Percentiles rank a stretch among this genome's conserved stretches.
Conservation (phyloP, 1,140 invertebrate species). For the Nebria ingens region DNA sequence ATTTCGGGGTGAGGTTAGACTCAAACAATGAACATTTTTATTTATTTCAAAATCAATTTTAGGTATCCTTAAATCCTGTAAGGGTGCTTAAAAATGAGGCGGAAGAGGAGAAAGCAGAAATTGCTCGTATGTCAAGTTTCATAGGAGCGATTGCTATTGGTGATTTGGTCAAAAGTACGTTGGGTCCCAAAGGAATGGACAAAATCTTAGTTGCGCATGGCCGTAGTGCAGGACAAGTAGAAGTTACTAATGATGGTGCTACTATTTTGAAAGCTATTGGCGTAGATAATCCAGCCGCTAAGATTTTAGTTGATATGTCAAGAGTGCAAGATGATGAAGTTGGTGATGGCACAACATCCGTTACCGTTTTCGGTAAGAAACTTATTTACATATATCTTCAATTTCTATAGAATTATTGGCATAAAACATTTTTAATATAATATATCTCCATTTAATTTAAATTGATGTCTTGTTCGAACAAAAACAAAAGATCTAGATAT, state of each 20-base stretch:
- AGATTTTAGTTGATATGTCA: slow-evolving; percentile 97
- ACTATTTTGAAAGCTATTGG: slow-evolving; percentile 95
- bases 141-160: slow-evolving; percentile 97
- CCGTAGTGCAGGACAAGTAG: slow-evolving; percentile 72
- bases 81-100: slow-evolving; percentile 90
- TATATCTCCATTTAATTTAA: too few species aligned
- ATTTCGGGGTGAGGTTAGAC: too few species aligned
- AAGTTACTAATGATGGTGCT: slow-evolving; percentile 99
- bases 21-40: too few species aligned
- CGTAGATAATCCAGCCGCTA: slow-evolving; percentile 98
- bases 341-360: slow-evolving; percentile 11
- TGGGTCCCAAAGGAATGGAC: slow-evolving; percentile 99
- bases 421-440: too few species aligned
- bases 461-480: too few species aligned
- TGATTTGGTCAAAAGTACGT: slow-evolving; percentile 94
- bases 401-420: too few species aligned
- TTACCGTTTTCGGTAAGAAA: slow-evolving; percentile 16
- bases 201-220: slow-evolving; percentile 91
- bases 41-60: too few species aligned
- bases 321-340: slow-evolving; percentile 94
- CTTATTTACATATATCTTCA: too few species aligned
- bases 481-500: too few species aligned
- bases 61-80: slow-evolving; percentile 87
- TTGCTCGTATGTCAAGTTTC: slow-evolving; percentile 90
- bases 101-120: slow-evolving; percentile 95